Conservation (phyloP, 2,113 vertebrate species). For the Nannospalax galili region DNA sequence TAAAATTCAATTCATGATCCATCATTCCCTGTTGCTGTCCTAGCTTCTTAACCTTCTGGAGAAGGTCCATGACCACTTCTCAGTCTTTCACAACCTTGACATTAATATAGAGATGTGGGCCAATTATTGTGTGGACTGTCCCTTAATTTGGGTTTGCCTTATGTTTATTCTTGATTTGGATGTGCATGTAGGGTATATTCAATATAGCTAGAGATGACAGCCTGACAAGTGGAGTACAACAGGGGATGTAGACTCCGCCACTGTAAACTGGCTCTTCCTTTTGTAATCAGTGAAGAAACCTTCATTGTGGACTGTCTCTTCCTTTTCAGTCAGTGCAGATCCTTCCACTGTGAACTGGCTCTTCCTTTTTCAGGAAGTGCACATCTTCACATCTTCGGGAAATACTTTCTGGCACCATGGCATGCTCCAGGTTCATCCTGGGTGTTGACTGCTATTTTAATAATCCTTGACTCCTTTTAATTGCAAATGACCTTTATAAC, state of each 20-base stretch:
- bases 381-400: background rate
- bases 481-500: background rate
- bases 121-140: background rate
- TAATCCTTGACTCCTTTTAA: background rate
- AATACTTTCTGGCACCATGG: background rate
- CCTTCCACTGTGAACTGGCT: background rate
- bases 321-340: background rate
- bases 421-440: background rate
- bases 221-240: background rate
- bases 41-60: too few species aligned
- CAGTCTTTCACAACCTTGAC: background rate
- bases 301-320: background rate
- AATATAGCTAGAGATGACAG: rapidly evolving
- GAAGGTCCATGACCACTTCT: rapidly evolving
- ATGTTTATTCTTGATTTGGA: background rate
- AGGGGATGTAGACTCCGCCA: background rate
- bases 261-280: background rate
- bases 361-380: background rate
- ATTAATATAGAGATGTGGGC: background rate
- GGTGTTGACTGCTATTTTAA: background rate
- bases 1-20: background rate
- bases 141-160: background rate
- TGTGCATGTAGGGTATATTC: rapidly evolving
- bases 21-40: rapidly evolving
- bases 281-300: background rate